These are phyloP conservation scores for Larimichthys crocea DNA, from an alignment of 2,113 vertebrate species.

Conservation along the genomic window DNA sequence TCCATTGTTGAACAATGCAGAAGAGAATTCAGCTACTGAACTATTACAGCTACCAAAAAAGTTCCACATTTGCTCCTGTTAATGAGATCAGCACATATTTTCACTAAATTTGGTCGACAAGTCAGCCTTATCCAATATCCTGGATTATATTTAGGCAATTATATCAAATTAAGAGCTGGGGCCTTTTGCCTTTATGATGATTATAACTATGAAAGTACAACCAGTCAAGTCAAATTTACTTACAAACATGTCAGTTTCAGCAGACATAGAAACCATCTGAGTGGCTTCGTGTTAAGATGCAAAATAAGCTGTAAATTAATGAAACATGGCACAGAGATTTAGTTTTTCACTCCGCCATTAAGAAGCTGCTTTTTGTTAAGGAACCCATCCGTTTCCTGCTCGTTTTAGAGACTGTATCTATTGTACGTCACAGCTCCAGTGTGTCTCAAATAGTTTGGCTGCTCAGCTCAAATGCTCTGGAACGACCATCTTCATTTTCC, in stretches of 20 bases:
- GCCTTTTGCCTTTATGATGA: background rate
- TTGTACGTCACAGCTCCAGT: background rate
- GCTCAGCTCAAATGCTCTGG: constrained; percentile 22
- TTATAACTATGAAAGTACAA: constrained; percentile 14
- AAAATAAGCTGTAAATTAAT: background rate
- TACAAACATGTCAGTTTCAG: constrained; percentile 3
- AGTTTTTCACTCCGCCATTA: background rate
- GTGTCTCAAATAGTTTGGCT: background rate
- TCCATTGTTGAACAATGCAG: too few relatives aligned
- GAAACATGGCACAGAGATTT: background rate
- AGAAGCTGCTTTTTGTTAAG: background rate
- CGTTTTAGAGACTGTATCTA: background rate
- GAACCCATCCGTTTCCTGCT: background rate
- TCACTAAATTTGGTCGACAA: background rate
- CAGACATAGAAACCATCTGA: background rate
- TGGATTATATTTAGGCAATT: constrained; percentile 28
- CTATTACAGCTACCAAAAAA: too few relatives aligned
- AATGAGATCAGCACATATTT: background rate
- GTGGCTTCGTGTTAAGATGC: background rate
- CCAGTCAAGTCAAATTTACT: background rate
- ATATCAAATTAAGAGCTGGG: constrained; percentile 22
- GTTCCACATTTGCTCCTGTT: background rate
- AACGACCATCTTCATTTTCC: constrained; percentile 37
- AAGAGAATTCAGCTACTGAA: too few relatives aligned
- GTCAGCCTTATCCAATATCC: constrained; percentile 32